Evolutionary conservation across 2,888 invertebrate genomes (phyloP).

Genomic region (Drosophila merina): DNA sequence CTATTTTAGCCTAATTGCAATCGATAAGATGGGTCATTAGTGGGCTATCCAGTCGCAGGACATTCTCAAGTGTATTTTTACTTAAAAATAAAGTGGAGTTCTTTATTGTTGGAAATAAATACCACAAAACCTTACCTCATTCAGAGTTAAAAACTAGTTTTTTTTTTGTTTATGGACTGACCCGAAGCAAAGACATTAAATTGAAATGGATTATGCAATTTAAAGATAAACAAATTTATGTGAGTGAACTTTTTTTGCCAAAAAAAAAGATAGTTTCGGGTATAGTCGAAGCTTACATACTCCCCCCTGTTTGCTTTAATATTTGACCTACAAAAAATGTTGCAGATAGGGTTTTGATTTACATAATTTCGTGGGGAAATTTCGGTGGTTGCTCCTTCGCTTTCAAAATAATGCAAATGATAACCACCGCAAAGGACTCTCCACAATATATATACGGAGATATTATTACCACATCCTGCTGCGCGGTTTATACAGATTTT

Average conservation of each 20-base stretch:
- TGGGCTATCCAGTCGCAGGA: background rate
- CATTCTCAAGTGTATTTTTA: background rate
- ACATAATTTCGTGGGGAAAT: no score
- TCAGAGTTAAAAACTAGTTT: no score
- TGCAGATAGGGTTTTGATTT: no score
- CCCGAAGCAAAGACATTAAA: background rate
- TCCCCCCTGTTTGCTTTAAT: no score
- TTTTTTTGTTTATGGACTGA: no score
- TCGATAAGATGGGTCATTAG: conserved; percentile 20
- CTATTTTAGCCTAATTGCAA: conserved; percentile 17
- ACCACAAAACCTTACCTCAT: no score
- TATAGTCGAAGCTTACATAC: no score
- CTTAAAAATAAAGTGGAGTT: background rate
- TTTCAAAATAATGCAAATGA: no score
- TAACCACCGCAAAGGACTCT: background rate
- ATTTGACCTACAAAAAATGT: no score
- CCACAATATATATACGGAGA: background rate
- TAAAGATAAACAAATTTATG: background rate
- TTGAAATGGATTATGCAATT: conserved; percentile 2
- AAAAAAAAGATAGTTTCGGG: background rate
- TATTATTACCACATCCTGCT: conserved; percentile 18
- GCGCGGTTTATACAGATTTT: background rate
- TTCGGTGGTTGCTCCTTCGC: no score
- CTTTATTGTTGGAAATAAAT: no score
- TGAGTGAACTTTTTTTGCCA: background rate